phyloP scores from a whole-genome alignment of 2,113 vertebrate species.

The Aphyosemion australe region DNA sequence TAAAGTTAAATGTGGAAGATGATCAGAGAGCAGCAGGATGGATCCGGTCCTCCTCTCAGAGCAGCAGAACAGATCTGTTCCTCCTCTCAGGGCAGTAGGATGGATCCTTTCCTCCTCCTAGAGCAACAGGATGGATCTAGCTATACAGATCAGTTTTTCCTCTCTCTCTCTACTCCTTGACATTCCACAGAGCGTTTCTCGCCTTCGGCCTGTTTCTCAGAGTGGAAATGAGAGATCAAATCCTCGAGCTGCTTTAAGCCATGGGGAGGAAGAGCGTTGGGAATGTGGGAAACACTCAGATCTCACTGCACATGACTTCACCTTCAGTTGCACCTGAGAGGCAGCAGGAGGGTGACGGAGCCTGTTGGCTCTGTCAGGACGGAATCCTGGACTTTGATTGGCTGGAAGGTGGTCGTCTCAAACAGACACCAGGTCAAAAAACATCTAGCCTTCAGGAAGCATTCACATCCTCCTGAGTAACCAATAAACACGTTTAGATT shows the following conservation, averaged over 20 bases:
- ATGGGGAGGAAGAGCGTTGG: constrained; percentile 20
- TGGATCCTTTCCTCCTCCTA: no score
- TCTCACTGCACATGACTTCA: constrained; percentile 25
- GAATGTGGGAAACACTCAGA: constrained; percentile 47
- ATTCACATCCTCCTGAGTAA: no score
- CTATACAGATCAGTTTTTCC: background rate
- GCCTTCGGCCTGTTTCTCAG: constrained; percentile 41
- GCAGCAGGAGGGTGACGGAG: background rate
- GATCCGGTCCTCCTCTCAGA: background rate
- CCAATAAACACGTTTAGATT: no score
- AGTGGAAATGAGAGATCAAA: constrained; percentile 44
- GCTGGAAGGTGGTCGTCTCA: background rate
- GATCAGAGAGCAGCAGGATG: constrained; percentile 9
- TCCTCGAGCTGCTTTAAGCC: constrained; percentile 48
- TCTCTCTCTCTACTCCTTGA: constrained; percentile 23
- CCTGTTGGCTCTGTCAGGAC: background rate
- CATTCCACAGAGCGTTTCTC: constrained; percentile 31
- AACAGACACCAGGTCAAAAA: background rate
- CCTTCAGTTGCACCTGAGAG: constrained; percentile 22
- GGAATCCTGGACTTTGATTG: constrained; percentile 10
- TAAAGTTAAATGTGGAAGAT: background rate
- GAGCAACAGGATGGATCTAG: no score
- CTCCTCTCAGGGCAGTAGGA: no score
- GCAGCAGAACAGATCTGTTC: no score
- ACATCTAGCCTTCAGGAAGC: background rate